Percentiles rank a stretch among this genome's conserved stretches.
phyloP scores from a whole-genome alignment of 1,140 invertebrate species.

The Hypsibius dujardini region DNA sequence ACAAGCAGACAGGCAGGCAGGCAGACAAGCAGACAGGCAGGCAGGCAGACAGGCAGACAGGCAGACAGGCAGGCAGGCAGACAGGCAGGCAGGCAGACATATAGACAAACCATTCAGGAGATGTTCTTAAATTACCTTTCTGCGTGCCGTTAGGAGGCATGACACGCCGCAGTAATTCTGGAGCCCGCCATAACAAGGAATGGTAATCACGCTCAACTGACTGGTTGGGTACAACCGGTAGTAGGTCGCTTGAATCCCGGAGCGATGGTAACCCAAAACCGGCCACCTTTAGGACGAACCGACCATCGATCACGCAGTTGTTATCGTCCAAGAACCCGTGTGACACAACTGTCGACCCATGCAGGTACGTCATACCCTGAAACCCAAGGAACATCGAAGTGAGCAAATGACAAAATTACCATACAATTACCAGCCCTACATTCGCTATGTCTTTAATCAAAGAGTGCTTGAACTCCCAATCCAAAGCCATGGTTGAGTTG shows the following conservation, averaged over 20 bases:
- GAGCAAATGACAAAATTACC: too few species aligned
- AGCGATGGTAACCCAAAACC: constrained; percentile 69
- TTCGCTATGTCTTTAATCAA: constrained; percentile 33
- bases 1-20: too few species aligned
- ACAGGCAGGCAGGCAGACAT: too few species aligned
- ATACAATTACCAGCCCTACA: constrained; percentile 21
- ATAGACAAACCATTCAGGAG: not conserved
- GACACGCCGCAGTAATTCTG: constrained; percentile 63
- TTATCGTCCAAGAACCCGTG: constrained; percentile 89
- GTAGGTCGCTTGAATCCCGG: constrained; percentile 17
- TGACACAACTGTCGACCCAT: constrained; percentile 65
- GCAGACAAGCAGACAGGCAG: too few species aligned
- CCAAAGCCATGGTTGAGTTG: not conserved
- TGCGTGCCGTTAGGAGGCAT: constrained; percentile 32
- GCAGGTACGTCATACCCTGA: constrained; percentile 72
- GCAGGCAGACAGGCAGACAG: too few species aligned
- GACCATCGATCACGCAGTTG: constrained; percentile 90
- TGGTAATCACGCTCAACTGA: not conserved
- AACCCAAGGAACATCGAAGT: too few species aligned
- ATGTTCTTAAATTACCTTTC: constrained; percentile 41
- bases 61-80: too few species aligned
- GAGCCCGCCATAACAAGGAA: constrained; percentile 76
- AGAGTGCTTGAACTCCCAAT: constrained; percentile 1
- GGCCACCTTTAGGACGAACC: constrained; percentile 90
- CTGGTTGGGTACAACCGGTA: constrained; percentile 38